Percentiles rank a stretch among this genome's conserved stretches.
phyloP scores from a whole-genome alignment of 2,888 invertebrate species.

The Cryptosula pallasiana region DNA sequence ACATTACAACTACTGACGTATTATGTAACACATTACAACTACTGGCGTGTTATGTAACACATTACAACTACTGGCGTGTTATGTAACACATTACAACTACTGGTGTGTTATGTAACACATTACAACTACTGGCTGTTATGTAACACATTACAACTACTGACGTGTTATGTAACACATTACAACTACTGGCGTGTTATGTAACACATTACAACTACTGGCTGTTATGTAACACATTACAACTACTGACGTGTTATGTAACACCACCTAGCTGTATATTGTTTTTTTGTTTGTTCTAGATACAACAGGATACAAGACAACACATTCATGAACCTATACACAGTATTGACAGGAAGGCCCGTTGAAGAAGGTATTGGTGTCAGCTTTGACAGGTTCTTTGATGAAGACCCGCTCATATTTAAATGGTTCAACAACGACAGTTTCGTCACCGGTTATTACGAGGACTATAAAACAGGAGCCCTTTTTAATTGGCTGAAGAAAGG shows the following conservation, averaged over 20 bases:
- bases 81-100: no score
- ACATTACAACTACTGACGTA: background rate
- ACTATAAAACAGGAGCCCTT: background rate
- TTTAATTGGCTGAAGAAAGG: background rate
- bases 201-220: background rate
- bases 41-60: background rate
- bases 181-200: background rate
- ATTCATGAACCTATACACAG: background rate
- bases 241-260: background rate
- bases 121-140: background rate
- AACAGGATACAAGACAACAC: background rate
- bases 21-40: background rate
- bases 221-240: background rate
- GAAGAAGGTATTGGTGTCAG: background rate
- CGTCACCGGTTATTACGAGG: background rate
- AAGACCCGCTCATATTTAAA: background rate
- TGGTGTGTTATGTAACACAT: no score
- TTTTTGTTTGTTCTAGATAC: background rate
- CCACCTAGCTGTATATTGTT: background rate
- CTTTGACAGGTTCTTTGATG: background rate
- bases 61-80: background rate
- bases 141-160: background rate
- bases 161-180: background rate
- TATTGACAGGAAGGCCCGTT: background rate
- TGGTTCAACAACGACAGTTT: background rate